These are phyloP conservation scores for Pristionchus mayeri DNA, from an alignment of 2,888 invertebrate genomes.

Conservation along the genomic window DNA sequence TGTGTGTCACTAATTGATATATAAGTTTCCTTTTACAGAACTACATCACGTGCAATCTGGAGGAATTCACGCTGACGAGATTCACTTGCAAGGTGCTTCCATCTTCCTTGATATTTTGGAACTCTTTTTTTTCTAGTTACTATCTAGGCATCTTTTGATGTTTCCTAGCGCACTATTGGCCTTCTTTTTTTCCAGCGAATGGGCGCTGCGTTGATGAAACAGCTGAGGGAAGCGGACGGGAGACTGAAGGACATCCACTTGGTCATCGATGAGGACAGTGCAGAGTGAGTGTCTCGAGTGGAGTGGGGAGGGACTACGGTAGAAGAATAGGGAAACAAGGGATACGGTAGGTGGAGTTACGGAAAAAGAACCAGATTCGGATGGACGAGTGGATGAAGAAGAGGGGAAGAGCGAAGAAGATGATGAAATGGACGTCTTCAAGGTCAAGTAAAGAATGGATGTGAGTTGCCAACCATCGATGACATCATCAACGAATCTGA, in stretches of 20 bases:
- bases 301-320: background rate
- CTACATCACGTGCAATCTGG: background rate
- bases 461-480: too few species aligned
- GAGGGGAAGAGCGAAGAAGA: background rate
- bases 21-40: background rate
- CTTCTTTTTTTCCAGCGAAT: constrained; percentile 19
- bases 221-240: background rate
- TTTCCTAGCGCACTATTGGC: background rate
- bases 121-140: background rate
- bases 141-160: too few species aligned
- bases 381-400: background rate
- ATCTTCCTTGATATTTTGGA: too few species aligned
- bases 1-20: background rate
- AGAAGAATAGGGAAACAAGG: background rate
- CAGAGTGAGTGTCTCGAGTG: constrained; percentile 15
- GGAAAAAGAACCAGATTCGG: background rate
- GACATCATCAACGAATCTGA: background rate
- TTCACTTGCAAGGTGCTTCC: constrained; percentile 39
- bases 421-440: too few species aligned
- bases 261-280: constrained; percentile 39
- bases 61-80: background rate
- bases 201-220: constrained; percentile 4
- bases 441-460: background rate
- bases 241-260: constrained; percentile 24
- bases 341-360: background rate